Conservation (phyloP, 2,113 vertebrate genomes). For the Anoplopoma fimbria region DNA sequence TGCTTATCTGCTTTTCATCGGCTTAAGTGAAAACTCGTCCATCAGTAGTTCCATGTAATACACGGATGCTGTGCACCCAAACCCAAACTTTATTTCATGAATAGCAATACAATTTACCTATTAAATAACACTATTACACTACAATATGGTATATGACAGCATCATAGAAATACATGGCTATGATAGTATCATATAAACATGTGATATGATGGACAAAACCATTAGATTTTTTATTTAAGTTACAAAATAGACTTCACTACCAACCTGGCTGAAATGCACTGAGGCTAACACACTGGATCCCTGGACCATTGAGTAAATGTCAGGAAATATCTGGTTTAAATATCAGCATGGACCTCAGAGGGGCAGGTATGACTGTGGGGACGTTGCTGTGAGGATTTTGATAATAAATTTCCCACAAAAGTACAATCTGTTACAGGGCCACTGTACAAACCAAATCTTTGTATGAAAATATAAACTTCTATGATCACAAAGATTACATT, state of each 20-base stretch:
- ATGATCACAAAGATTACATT: slow-evolving; percentile 91
- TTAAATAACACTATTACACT: slow-evolving; percentile 95
- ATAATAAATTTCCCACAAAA: slow-evolving; percentile 85
- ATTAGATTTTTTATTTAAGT: slow-evolving; percentile 76
- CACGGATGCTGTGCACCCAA: slow-evolving; percentile 87
- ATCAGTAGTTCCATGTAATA: slow-evolving; percentile 42
- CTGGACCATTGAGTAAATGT: slow-evolving; percentile 75
- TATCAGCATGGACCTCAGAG: slow-evolving; percentile 40
- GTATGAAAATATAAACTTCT: slow-evolving; percentile 98
- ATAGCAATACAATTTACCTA: slow-evolving; percentile 96
- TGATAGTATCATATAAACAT: slow-evolving; percentile 86
- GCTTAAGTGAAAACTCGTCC: slow-evolving; percentile 23
- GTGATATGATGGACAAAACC: slow-evolving; percentile 91
- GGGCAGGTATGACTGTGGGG: slow-evolving; percentile 64
- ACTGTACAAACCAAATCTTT: slow-evolving; percentile 92
- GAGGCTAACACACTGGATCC: slow-evolving; percentile 84
- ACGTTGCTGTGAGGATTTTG: slow-evolving; percentile 77
- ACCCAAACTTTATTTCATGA: slow-evolving; percentile 97
- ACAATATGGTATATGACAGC: slow-evolving; percentile 66
- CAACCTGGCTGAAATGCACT: slow-evolving; percentile 86
- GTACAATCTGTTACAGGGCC: slow-evolving; percentile 84
- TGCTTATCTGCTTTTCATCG: background rate
- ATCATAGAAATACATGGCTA: slow-evolving; percentile 63
- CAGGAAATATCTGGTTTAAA: slow-evolving; percentile 62
- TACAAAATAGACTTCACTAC: slow-evolving; percentile 86